Evolutionary conservation across 2,888 invertebrate genomes (phyloP), one percentile per base, ranked within the genome.

Genomic region (Nebria brevicollis): DNA sequence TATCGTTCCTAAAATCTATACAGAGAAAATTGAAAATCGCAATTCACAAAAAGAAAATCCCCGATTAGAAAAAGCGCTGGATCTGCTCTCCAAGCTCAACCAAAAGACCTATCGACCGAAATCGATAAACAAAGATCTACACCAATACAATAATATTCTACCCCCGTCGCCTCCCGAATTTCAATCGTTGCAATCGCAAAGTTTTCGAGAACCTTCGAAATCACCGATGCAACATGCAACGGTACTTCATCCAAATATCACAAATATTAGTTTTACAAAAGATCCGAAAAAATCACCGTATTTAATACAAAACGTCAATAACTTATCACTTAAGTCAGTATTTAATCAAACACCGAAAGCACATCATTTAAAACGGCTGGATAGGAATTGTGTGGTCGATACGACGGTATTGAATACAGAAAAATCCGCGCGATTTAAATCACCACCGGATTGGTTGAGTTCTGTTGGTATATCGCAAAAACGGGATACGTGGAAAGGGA

Each of bases 211-310:
- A 72, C 83, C 82, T 72, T 85, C 83, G 74, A 85, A 86, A 82
- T 87, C 87, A 15, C 85, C 86, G 11, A 70, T 86, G 25, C 87
- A 87, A 26, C 87, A 85, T 66, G 85, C 87, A 20, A 20, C 20
- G 34, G 82, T 86, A 41, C 87, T 84, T 84, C 90, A 84, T 85
- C 90, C 85, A 0, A 86, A 86, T 79, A 88, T 89, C 75, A 89
- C 87, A 83, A 89, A 89, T 83, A 87, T 89, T 64, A 88, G 86
- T 83, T 89, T 89, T 84, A 80, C 74, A 6, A 86, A 81, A 84
- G 86, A 83, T 66, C 84, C 84, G 82, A 87, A 86, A 72, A 86
- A 86, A 74, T 88, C 88, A 64, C 87, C 88, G 4, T 86, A 86
- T 78, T 78, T 86, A 15, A 80, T 87, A 72, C 87, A 87, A 65